Evolutionary conservation across 2,113 vertebrate species (phyloP).

Genomic region (Spheniscus mendiculus): DNA sequence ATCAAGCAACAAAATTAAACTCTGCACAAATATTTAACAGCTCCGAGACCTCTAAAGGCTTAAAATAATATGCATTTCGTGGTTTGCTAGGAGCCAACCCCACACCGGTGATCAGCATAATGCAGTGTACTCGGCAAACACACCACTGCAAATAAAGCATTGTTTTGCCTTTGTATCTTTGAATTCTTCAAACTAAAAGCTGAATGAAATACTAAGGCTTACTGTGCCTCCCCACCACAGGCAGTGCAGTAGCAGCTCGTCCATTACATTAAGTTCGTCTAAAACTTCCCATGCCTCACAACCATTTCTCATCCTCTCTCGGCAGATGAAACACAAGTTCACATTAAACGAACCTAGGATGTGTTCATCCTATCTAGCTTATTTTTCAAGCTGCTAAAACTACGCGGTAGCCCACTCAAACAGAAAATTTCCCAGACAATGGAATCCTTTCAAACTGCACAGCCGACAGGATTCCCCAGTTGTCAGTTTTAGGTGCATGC

Average conservation of each 20-base stretch:
- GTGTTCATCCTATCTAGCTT: conserved; percentile 28
- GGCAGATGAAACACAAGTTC: conserved; percentile 61
- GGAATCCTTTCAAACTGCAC: conserved; percentile 53
- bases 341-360: conserved; percentile 15
- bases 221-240: neutral
- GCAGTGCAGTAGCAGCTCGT: conserved; percentile 36
- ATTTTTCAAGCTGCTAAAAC: conserved; percentile 38
- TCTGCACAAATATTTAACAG: conserved; percentile 48
- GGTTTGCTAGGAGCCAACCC: neutral
- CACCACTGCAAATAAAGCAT: neutral
- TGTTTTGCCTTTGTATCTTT: neutral
- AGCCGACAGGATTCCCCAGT: conserved; percentile 25
- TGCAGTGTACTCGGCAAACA: neutral
- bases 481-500: conserved; percentile 42
- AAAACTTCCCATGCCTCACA: conserved; percentile 66
- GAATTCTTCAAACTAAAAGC: conserved; percentile 23
- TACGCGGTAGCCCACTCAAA: conserved; percentile 14
- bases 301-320: conserved; percentile 1
- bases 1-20: conserved; percentile 33
- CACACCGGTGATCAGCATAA: neutral
- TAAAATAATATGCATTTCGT: conserved; percentile 19
- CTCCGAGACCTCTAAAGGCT: conserved; percentile 32
- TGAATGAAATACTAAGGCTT: neutral
- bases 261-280: conserved; percentile 68
- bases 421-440: conserved; percentile 57